Base-by-base conservation (phyloP, 1,140 invertebrate species). In the Bactericera cockerelli region DNA sequence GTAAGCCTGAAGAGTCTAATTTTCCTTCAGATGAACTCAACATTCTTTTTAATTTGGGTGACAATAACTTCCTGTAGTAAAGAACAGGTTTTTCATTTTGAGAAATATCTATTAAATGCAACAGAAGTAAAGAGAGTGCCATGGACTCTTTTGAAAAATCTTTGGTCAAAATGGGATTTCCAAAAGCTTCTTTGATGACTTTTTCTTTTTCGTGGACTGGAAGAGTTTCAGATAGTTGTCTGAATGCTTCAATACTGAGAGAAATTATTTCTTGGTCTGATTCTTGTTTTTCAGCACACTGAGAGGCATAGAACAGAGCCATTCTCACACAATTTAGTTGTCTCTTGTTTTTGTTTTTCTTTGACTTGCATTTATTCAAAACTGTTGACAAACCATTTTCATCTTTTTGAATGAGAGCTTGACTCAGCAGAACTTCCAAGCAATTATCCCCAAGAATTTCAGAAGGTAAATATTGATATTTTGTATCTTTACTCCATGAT, bases 401-500 rank as follows among this genome's bases (percentile, higher is more conserved):
- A 49, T 49, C 22, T 49, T 49, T 22, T 10, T 16, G 3, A 49
- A 49, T 3, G 3, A 49, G n/a, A 19, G 19, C 19, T 49, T 16
- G n/a, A 49, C 22, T 49, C 4, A 49, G 22, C 8, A 6, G 42
- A 19, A 16, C n/a, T 22, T 49, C 42, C n/a, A 49, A 8, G n/a
- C 8, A 49, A 19, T 49, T 49, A 16, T 49, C n/a, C 19, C 42
- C 42, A 49, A 10, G 19, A 19, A 49, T n/a, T 6, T 49, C 19
- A 6, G 6, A 6, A 49, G 42, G 42, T 49, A 49, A 22, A 49
- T 16, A 49, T 19, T 22, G 22, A 4, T 6, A 49, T 49, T 49
- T 49, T 6, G n/a, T 6, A 31, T 31, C n/a, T 49, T 49, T 49
- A n/a, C 42, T 49, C 42, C 42, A 49, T 49, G 42, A 49, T 49